phyloP scores from a whole-genome alignment of 2,113 vertebrate species.

The Oncorhynchus gorbuscha region DNA sequence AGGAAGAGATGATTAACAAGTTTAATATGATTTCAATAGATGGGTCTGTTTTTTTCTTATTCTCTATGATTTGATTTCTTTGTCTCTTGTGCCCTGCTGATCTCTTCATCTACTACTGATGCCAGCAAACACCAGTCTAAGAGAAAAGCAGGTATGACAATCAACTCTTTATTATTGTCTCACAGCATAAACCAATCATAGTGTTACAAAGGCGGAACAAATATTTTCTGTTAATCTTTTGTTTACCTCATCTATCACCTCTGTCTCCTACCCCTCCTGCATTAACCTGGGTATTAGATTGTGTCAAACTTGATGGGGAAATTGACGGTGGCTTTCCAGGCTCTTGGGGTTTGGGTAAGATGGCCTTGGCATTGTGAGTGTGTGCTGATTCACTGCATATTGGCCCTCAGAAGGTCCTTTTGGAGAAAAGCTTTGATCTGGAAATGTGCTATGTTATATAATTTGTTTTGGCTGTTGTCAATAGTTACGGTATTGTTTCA shows the following conservation, averaged over 20 bases:
- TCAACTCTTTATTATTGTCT: neutral
- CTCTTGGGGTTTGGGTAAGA: slow-evolving; percentile 69
- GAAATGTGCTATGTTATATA: neutral
- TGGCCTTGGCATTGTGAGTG: slow-evolving; percentile 9
- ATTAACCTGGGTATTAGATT: slow-evolving; percentile 41
- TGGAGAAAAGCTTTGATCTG: neutral
- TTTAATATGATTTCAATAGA: neutral
- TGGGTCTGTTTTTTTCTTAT: neutral
- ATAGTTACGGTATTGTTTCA: too few species aligned
- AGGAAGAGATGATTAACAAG: neutral
- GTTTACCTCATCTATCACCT: neutral
- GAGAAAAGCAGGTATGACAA: slow-evolving; percentile 59
- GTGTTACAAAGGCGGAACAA: neutral
- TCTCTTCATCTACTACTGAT: slow-evolving; percentile 7
- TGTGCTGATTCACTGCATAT: slow-evolving; percentile 5
- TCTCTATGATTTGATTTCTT: neutral
- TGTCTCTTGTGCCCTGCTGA: neutral
- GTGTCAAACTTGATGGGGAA: slow-evolving; percentile 58
- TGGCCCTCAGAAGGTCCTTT: neutral
- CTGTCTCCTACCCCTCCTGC: neutral
- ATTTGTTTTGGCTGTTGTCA: neutral
- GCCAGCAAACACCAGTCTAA: slow-evolving; percentile 43
- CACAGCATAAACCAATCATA: neutral
- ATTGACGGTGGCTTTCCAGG: slow-evolving; percentile 64
- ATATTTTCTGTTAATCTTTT: neutral